A percentile compares a stretch with the other conserved stretches of the same genome.
These are phyloP conservation scores for Numida meleagris DNA, from an alignment of 2,113 vertebrate species.

Conservation along the genomic window DNA sequence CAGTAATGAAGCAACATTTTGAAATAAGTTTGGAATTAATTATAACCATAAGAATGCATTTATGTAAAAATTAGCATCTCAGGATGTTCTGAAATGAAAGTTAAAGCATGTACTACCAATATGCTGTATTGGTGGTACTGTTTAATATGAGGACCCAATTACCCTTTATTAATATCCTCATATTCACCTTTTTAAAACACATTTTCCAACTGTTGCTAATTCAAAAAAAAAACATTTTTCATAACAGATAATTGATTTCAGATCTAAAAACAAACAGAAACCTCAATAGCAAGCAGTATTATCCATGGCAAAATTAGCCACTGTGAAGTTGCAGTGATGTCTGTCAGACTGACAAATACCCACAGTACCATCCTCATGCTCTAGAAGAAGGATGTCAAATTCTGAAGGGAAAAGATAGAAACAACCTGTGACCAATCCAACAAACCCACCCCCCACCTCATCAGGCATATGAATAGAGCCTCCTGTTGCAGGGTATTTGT, in stretches of 20 bases:
- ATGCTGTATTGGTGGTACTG: neutral
- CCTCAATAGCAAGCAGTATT: neutral
- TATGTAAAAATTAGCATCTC: neutral
- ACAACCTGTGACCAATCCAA: neutral
- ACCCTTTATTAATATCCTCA: neutral
- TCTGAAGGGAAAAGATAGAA: neutral
- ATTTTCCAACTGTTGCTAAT: neutral
- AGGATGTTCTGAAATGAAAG: neutral
- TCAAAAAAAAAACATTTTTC: neutral
- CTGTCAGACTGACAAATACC: neutral
- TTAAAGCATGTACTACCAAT: neutral
- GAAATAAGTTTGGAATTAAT: neutral
- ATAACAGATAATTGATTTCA: slow-evolving; percentile 34
- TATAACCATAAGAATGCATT: neutral
- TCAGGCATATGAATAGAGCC: neutral
- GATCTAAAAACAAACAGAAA: slow-evolving; percentile 27
- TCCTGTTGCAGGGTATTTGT: neutral
- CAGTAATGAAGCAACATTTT: neutral
- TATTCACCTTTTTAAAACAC: neutral
- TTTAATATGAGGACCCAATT: neutral
- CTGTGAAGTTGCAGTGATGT: neutral
- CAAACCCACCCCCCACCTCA: neutral
- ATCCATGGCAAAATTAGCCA: neutral
- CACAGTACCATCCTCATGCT: neutral
- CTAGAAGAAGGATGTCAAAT: neutral